Conservation (phyloP, 2,113 vertebrate genomes). For the Antennarius striatus region DNA sequence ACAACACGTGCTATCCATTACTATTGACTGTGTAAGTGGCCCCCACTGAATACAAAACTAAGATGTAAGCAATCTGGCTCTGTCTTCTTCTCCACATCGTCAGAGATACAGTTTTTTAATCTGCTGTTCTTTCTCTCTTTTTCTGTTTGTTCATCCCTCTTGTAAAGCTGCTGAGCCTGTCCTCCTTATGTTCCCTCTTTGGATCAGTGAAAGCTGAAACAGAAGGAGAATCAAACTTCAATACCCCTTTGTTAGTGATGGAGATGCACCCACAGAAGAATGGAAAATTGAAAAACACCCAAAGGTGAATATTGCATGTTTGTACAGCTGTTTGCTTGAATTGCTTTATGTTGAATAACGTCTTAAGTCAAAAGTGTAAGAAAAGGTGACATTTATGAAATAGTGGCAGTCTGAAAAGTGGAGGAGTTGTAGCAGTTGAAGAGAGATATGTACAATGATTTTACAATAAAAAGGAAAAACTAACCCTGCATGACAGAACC, state of each 20-base stretch:
- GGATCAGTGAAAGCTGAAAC: not conserved
- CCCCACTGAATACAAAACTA: conserved; percentile 54
- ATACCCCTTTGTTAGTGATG: not conserved
- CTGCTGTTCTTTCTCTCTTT: conserved; percentile 21
- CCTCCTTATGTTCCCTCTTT: conserved; percentile 6
- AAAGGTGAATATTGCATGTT: not conserved
- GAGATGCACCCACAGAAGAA: not conserved
- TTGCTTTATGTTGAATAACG: not conserved
- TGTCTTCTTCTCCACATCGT: conserved; percentile 36
- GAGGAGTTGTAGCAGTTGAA: too few relatives aligned
- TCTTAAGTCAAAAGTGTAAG: too few relatives aligned
- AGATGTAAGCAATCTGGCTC: conserved; percentile 31
- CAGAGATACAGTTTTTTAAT: conserved; percentile 31
- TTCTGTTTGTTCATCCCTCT: conserved; percentile 20
- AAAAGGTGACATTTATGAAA: not conserved
- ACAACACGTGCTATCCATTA: conserved; percentile 55
- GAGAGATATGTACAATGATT: too few relatives aligned
- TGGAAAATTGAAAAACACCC: not conserved
- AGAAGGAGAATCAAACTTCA: conserved; percentile 7
- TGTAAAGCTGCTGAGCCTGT: conserved; percentile 5
- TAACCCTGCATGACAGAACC: too few relatives aligned
- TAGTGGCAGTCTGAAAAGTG: not conserved
- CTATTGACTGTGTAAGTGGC: conserved; percentile 70
- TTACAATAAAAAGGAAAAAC: too few relatives aligned
- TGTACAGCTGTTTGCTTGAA: not conserved